phyloP scores from a whole-genome alignment of 2,113 vertebrate species.

The Cheilinus undulatus region DNA sequence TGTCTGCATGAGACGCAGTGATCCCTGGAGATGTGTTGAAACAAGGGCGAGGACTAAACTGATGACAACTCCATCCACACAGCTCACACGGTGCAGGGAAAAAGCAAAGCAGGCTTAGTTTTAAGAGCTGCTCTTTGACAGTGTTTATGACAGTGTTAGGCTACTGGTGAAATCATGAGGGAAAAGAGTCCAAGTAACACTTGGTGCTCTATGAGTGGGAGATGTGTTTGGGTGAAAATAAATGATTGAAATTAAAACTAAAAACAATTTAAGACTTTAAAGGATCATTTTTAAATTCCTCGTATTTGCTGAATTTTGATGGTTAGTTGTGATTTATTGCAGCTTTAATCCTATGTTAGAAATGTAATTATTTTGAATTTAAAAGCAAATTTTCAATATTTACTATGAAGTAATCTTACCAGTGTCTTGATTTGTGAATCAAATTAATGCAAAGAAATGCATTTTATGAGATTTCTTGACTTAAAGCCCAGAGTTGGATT shows the following conservation, averaged over 20 bases:
- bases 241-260: background rate
- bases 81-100: slow-evolving; percentile 26
- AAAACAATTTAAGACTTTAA: background rate
- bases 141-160: slow-evolving; percentile 58
- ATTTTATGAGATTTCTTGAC: too few relatives aligned
- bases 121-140: slow-evolving; percentile 64
- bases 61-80: slow-evolving; percentile 76
- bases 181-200: slow-evolving; percentile 28
- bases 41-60: slow-evolving; percentile 76
- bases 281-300: too few relatives aligned
- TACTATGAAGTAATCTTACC: too few relatives aligned
- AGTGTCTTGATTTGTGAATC: too few relatives aligned
- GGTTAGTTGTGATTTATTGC: too few relatives aligned
- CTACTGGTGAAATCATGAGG: slow-evolving; percentile 45
- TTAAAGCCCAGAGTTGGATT: too few relatives aligned
- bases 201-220: slow-evolving; percentile 10
- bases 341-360: too few relatives aligned
- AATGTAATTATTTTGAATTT: too few relatives aligned
- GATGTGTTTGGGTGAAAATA: slow-evolving; percentile 5
- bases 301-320: too few relatives aligned
- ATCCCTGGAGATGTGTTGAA: slow-evolving; percentile 77
- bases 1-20: slow-evolving; percentile 66
- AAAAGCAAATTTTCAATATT: too few relatives aligned
- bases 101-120: slow-evolving; percentile 41
- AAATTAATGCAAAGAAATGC: too few relatives aligned